A percentile compares a stretch with the other conserved stretches of the same genome.
phyloP scores from a whole-genome alignment of 2,888 invertebrate genomes.

The Panopea generosa region DNA sequence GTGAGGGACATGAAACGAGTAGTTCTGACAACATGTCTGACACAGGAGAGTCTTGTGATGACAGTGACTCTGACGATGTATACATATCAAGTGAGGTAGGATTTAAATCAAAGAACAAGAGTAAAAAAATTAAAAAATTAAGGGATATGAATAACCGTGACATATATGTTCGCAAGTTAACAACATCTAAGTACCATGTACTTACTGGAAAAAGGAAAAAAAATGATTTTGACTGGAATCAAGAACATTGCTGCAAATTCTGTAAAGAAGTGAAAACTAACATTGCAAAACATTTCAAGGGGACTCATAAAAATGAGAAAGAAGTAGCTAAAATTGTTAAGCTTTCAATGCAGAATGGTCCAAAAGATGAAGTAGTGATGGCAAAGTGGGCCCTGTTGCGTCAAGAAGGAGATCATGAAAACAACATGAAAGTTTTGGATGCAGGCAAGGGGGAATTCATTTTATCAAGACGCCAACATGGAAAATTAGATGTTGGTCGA shows the following conservation, averaged over 20 bases:
- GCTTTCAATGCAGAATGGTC: conserved; percentile 15
- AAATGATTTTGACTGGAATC: conserved; percentile 18
- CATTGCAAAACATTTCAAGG: conserved; percentile 10
- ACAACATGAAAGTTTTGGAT: conserved; percentile 18
- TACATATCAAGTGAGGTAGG: too few species aligned
- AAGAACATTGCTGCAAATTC: conserved; percentile 34
- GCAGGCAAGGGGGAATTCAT: conserved; percentile 46
- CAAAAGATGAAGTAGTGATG: conserved; percentile 15
- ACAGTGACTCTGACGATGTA: too few species aligned
- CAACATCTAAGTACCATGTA: too few species aligned
- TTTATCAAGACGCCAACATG: conserved; percentile 36
- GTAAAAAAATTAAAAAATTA: conserved; percentile 9
- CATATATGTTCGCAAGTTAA: conserved; percentile 22
- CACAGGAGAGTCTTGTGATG: too few species aligned
- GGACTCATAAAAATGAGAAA: conserved; percentile 37
- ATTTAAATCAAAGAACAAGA: not conserved
- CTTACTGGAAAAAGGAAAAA: conserved; percentile 25
- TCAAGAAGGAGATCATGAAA: conserved; percentile 26
- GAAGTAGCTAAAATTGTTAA: conserved; percentile 38
- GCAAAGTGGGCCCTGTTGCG: conserved; percentile 30
- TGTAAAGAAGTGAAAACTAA: conserved; percentile 28
- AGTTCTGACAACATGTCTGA: too few species aligned
- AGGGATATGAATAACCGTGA: conserved; percentile 21
- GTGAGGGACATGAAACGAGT: too few species aligned
- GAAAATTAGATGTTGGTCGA: not conserved